Evolutionary conservation across 2,888 invertebrate species (phyloP).

Genomic region (Pemphredon lugubris): DNA sequence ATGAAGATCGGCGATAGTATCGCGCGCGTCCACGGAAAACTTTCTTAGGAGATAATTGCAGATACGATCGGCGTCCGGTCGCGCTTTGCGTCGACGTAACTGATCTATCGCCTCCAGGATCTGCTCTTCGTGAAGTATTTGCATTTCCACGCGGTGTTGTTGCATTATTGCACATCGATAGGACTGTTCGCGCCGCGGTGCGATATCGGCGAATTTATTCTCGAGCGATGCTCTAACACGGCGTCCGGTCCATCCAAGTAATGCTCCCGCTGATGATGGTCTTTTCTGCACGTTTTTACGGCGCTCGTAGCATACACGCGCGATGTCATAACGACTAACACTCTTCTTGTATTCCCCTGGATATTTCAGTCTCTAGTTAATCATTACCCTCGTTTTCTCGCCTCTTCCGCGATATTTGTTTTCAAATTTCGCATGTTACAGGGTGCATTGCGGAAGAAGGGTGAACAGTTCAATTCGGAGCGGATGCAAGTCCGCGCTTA

Average conservation of each 20-base stretch:
- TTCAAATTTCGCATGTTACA: slow-evolving; percentile 1
- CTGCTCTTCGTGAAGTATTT: slow-evolving; percentile 87
- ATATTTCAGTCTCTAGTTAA: slow-evolving; percentile 16
- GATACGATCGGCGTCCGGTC: slow-evolving; percentile 91
- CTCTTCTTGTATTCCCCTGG: slow-evolving; percentile 20
- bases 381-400: slow-evolving; percentile 21
- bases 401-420: neutral
- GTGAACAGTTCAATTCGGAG: neutral
- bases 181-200: slow-evolving; percentile 8
- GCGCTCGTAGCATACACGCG: slow-evolving; percentile 25
- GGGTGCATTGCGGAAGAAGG: neutral
- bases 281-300: slow-evolving; percentile 29
- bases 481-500: slow-evolving; percentile 1
- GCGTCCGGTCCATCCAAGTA: slow-evolving; percentile 1
- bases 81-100: slow-evolving; percentile 90
- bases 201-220: slow-evolving; percentile 8
- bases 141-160: slow-evolving; percentile 80
- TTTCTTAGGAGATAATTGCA: slow-evolving; percentile 90
- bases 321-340: slow-evolving; percentile 48
- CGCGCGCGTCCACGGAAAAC: slow-evolving; percentile 87
- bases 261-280: slow-evolving; percentile 5
- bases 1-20: slow-evolving; percentile 88
- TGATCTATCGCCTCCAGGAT: slow-evolving; percentile 93
- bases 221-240: neutral
- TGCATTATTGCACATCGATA: slow-evolving; percentile 66